Percentiles rank a stretch among this genome's conserved stretches.
These are phyloP conservation scores for Drosophila conformis DNA, from an alignment of 2,888 invertebrate species.

Conservation along the genomic window DNA sequence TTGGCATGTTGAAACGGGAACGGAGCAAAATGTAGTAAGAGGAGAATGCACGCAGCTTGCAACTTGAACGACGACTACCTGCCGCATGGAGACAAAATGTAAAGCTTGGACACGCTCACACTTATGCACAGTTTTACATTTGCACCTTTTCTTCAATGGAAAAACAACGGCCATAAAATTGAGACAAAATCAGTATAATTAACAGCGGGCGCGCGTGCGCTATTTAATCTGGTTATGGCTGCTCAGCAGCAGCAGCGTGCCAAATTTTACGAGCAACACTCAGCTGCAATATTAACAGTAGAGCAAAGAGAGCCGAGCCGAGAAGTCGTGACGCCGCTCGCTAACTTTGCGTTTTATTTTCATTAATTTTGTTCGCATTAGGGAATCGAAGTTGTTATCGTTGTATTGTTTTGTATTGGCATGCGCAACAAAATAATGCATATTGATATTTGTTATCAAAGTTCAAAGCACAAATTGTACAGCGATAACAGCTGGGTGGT, in stretches of 20 bases:
- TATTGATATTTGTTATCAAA: constrained; percentile 32
- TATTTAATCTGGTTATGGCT: constrained; percentile 32
- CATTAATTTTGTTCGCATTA: background rate
- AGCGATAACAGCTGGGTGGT: constrained; percentile 56
- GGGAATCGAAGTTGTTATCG: constrained; percentile 25
- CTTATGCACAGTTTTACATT: background rate
- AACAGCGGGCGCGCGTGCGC: constrained; percentile 50
- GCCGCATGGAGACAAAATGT: constrained; percentile 7
- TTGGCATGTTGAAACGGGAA: constrained; percentile 7
- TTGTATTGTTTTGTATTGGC: background rate
- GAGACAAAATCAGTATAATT: constrained; percentile 35
- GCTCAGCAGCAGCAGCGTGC: constrained; percentile 9
- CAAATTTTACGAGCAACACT: constrained; percentile 19
- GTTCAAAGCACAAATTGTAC: constrained; percentile 34
- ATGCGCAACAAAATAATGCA: constrained; percentile 6
- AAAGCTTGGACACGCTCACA: constrained; percentile 16
- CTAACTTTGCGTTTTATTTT: background rate
- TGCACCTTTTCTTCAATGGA: constrained; percentile 59
- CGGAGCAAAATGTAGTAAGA: constrained; percentile 10
- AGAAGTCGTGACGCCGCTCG: background rate
- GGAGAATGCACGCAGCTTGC: constrained; percentile 44
- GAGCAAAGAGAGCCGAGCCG: background rate
- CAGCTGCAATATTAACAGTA: background rate
- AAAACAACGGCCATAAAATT: constrained; percentile 37
- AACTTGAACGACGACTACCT: constrained; percentile 22